phyloP scores from a whole-genome alignment of 2,113 vertebrate species.

The Xenopus borealis region DNA sequence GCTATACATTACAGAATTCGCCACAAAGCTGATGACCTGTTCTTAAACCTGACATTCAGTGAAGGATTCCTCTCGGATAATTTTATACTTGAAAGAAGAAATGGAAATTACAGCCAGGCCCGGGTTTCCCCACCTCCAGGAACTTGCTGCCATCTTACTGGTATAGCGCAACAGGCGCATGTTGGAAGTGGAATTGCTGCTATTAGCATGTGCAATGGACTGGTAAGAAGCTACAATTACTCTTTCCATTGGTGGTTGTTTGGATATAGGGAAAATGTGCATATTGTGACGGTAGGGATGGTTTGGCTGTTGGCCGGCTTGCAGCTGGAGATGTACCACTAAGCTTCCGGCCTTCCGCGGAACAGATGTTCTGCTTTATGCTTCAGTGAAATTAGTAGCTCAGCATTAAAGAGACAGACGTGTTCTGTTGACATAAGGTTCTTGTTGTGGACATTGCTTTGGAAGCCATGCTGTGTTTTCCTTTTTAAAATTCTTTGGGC shows the following conservation, averaged over 20 bases:
- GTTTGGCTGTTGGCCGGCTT: too few relatives aligned
- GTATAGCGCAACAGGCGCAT: constrained; percentile 64
- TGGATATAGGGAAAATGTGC: background rate
- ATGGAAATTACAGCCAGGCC: constrained; percentile 62
- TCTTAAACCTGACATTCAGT: constrained; percentile 82
- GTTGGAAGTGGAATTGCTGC: constrained; percentile 65
- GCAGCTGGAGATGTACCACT: constrained; percentile 2
- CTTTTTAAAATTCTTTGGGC: constrained; percentile 17
- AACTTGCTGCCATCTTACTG: constrained; percentile 78
- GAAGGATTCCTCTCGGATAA: constrained; percentile 71
- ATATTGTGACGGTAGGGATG: background rate
- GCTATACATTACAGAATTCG: constrained; percentile 74
- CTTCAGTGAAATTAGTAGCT: background rate
- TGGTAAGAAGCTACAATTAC: constrained; percentile 76
- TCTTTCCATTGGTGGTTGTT: background rate
- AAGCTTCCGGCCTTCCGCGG: background rate
- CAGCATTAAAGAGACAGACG: background rate
- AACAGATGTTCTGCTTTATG: constrained; percentile 14
- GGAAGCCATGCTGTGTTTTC: background rate
- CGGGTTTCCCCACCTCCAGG: constrained; percentile 51
- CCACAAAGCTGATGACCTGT: constrained; percentile 67
- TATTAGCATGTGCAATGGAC: constrained; percentile 83
- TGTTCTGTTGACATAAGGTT: constrained; percentile 23
- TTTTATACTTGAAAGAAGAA: constrained; percentile 80
- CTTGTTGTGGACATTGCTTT: constrained; percentile 8